Percentiles rank a stretch among this genome's conserved stretches.
Evolutionary conservation across 2,113 vertebrate species (phyloP).

Genomic region (Notechis scutatus): DNA sequence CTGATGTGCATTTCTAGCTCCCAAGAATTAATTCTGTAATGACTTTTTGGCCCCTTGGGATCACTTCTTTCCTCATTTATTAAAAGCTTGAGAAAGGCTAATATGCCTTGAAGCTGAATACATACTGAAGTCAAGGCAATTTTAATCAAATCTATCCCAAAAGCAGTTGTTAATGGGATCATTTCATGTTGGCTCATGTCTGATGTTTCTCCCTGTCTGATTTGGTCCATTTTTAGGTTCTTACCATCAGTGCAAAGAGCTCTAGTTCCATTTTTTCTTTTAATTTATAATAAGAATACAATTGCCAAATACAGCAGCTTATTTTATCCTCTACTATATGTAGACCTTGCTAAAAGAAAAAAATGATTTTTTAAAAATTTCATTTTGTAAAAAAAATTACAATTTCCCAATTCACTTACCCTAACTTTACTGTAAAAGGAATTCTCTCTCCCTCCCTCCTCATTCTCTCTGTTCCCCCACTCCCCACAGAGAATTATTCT

Average conservation of each 20-base stretch:
- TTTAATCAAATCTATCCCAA: conserved; percentile 29
- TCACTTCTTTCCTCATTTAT: conserved; percentile 15
- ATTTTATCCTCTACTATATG: not conserved
- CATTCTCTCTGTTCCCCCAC: not conserved
- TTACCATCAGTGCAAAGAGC: not conserved
- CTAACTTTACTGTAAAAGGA: not conserved
- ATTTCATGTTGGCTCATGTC: conserved; percentile 4
- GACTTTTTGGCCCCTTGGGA: conserved; percentile 3
- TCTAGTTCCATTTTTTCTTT: not conserved
- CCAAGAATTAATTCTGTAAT: conserved; percentile 30
- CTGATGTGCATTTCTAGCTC: conserved; percentile 32
- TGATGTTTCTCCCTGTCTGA: not conserved
- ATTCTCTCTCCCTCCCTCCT: not conserved
- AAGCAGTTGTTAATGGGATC: not conserved
- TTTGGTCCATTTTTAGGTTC: not conserved
- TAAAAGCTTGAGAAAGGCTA: not conserved
- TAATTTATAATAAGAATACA: not conserved
- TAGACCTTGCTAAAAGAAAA: not conserved
- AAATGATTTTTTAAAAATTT: not conserved
- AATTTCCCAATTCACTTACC: not conserved
- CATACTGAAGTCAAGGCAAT: conserved; percentile 11
- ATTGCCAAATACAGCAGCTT: not conserved
- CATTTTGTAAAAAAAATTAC: not conserved
- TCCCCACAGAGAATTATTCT: not conserved
- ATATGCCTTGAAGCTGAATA: conserved; percentile 27